phyloP scores from a whole-genome alignment of 2,113 vertebrate species.

The Grallaria varia region DNA sequence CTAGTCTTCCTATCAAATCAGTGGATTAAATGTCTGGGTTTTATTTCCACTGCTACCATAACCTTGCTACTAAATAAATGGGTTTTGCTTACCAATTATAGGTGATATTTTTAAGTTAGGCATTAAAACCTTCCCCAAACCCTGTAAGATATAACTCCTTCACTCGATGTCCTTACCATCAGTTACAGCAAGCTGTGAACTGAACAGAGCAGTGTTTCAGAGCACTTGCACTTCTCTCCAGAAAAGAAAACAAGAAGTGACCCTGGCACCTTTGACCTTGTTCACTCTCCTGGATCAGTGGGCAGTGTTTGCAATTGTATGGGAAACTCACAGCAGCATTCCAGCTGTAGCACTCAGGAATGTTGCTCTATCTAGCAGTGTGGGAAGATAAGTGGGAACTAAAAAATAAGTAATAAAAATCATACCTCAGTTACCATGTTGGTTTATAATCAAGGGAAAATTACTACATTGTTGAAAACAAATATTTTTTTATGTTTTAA shows the following conservation, averaged over 20 bases:
- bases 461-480: not conserved
- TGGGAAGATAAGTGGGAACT: slow-evolving; percentile 5
- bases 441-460: not conserved
- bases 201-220: not conserved
- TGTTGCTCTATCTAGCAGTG: not conserved
- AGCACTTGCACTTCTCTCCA: slow-evolving; percentile 6
- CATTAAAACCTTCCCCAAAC: not conserved
- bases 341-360: slow-evolving; percentile 25
- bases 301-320: slow-evolving; percentile 30
- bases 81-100: not conserved
- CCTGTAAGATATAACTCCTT: not conserved
- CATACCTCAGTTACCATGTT: not conserved
- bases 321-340: slow-evolving; percentile 45
- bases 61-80: not conserved
- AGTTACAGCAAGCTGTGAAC: not conserved
- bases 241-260: slow-evolving; percentile 38
- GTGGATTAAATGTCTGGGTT: not conserved
- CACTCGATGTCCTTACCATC: not conserved
- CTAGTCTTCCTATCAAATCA: not conserved
- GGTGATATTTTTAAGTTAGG: not conserved
- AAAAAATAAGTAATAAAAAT: not conserved
- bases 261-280: slow-evolving; percentile 42
- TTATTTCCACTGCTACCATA: not conserved
- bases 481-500: not conserved
- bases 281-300: slow-evolving; percentile 43